Conservation (phyloP, 1,140 invertebrate species). For the Eueides isabella region DNA sequence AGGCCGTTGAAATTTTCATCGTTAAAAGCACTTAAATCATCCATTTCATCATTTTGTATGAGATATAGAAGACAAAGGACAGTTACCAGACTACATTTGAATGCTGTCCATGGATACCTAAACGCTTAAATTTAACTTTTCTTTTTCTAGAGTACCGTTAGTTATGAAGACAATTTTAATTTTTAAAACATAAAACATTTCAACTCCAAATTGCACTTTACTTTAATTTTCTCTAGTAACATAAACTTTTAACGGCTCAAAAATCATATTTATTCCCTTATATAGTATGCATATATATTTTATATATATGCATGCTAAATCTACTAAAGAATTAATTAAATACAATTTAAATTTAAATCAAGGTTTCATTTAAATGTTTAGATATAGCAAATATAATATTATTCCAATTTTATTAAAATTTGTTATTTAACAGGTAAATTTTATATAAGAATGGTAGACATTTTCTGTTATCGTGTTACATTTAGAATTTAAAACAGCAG, state of each 20-base stretch:
- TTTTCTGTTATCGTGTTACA: too few species aligned
- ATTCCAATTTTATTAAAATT: too few species aligned
- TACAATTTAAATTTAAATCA: too few species aligned
- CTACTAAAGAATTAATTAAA: too few species aligned
- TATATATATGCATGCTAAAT: too few species aligned
- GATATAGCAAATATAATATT: too few species aligned
- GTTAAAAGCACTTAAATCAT: constrained; percentile 10
- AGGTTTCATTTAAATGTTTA: too few species aligned
- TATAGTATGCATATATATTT: too few species aligned
- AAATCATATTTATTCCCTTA: background rate
- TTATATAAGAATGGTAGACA: too few species aligned
- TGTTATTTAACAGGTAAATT: too few species aligned
- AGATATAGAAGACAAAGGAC: background rate
- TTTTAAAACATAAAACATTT: constrained; percentile 14
- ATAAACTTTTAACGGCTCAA: background rate
- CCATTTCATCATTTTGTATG: constrained; percentile 12
- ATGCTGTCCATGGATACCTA: constrained; percentile 11
- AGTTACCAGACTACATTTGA: constrained; percentile 16
- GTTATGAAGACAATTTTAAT: constrained; percentile 14
- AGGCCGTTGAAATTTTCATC: background rate
- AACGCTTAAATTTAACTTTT: constrained; percentile 3
- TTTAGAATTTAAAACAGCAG: too few species aligned
- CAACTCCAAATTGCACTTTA: background rate
- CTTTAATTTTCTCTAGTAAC: background rate
- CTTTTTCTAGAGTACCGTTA: background rate